Evolutionary conservation across 2,113 vertebrate genomes (phyloP).

Genomic region (Sus scrofa): DNA sequence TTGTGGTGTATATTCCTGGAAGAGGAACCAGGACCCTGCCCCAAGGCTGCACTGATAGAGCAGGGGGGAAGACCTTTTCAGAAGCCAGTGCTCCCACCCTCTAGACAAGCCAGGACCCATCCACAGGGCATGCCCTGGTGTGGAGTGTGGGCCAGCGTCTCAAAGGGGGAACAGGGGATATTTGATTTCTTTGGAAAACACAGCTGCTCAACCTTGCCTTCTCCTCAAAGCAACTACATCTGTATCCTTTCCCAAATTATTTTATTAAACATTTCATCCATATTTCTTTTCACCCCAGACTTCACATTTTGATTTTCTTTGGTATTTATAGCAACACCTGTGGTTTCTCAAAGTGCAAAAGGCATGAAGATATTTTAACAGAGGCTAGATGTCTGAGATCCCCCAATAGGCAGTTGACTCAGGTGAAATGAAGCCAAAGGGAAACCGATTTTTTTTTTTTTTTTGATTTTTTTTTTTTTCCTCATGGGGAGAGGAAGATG

Average conservation of each 20-base stretch:
- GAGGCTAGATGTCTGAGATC: conserved; percentile 18
- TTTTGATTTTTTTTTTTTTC: conserved; percentile 52
- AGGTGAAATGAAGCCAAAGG: conserved; percentile 58
- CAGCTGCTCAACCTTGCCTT: conserved; percentile 72
- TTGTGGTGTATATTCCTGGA: too few relatives aligned
- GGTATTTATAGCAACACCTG: conserved; percentile 69
- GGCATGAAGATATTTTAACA: conserved; percentile 23
- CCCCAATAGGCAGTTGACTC: conserved; percentile 51
- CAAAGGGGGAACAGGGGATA: conserved; percentile 25
- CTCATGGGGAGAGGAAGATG: neutral
- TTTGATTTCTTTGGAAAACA: conserved; percentile 79
- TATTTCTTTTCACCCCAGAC: conserved; percentile 73
- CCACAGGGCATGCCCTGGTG: neutral
- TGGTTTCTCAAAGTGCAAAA: conserved; percentile 64
- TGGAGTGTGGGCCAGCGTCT: neutral
- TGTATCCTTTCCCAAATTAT: conserved; percentile 61
- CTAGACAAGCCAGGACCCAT: neutral
- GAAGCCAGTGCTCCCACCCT: neutral
- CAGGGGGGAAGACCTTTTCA: neutral
- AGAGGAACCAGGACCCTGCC: too few relatives aligned
- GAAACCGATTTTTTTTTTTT: conserved; percentile 52
- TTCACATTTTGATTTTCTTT: conserved; percentile 74
- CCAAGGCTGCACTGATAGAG: neutral
- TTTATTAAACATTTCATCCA: conserved; percentile 74
- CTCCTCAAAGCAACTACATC: conserved; percentile 55